phyloP scores from a whole-genome alignment of 2,888 invertebrate species.

The Dryadula phaetusa region DNA sequence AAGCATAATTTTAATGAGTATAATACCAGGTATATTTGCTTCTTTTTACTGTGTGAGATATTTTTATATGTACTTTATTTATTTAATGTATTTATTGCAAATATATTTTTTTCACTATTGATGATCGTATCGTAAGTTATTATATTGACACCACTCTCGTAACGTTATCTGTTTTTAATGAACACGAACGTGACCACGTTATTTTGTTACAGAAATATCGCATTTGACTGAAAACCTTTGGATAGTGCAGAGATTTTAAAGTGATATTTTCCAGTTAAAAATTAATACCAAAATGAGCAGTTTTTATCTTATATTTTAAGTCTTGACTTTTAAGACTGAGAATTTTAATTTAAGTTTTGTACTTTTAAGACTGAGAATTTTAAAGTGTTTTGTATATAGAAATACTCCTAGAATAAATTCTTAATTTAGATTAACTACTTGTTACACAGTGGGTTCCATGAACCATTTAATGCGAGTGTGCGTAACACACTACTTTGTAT shows the following conservation, averaged over 20 bases:
- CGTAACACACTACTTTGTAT: slow-evolving; percentile 16
- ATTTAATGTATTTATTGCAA: neutral
- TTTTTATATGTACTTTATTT: slow-evolving; percentile 29
- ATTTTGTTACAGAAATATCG: slow-evolving; percentile 22
- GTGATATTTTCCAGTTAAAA: neutral
- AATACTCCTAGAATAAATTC: no score
- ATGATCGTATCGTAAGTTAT: neutral
- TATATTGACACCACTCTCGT: slow-evolving; percentile 15
- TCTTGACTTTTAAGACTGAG: no score
- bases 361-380: no score
- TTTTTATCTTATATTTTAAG: neutral
- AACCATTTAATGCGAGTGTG: slow-evolving; percentile 19
- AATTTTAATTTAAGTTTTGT: no score
- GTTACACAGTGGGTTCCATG: slow-evolving; percentile 37
- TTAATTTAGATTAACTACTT: slow-evolving; percentile 29
- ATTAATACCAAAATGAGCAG: neutral
- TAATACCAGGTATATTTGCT: slow-evolving; percentile 41
- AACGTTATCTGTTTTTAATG: slow-evolving; percentile 23
- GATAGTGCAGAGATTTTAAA: slow-evolving; percentile 4
- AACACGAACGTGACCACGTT: slow-evolving; percentile 21
- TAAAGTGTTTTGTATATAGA: no score
- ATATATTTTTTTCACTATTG: neutral
- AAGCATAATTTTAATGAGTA: slow-evolving; percentile 46
- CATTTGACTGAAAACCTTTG: slow-evolving; percentile 9
- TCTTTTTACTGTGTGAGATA: slow-evolving; percentile 31